phyloP scores from a whole-genome alignment of 2,113 vertebrate genomes.

The Tachycineta bicolor region DNA sequence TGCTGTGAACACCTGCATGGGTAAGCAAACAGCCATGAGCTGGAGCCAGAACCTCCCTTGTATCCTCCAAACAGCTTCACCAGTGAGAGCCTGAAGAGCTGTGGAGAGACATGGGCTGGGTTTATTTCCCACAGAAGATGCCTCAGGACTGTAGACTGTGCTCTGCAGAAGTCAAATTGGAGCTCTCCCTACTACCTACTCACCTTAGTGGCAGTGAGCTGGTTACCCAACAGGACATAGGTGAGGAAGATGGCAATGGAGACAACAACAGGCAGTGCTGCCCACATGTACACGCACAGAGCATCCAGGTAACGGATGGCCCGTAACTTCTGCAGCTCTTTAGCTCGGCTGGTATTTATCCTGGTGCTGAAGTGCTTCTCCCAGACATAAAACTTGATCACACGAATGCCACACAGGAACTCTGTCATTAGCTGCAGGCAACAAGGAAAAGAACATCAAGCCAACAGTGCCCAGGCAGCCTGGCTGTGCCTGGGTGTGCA shows the following conservation, averaged over 20 bases:
- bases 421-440: constrained; percentile 88
- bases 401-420: constrained; percentile 88
- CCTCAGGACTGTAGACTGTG: not conserved
- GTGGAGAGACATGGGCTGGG: not conserved
- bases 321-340: constrained; percentile 83
- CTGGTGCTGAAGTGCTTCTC: constrained; percentile 83
- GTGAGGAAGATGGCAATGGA: constrained; percentile 93
- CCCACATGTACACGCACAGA: constrained; percentile 94
- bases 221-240: constrained; percentile 87
- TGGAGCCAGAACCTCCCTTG: not conserved
- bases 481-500: not conserved
- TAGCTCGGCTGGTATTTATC: constrained; percentile 76
- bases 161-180: not conserved
- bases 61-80: not conserved
- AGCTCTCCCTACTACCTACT: not conserved
- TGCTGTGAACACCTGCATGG: constrained; percentile 89
- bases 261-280: constrained; percentile 90
- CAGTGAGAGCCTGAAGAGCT: not conserved
- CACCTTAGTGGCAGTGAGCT: constrained; percentile 95
- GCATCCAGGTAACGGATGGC: constrained; percentile 90
- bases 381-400: constrained; percentile 95
- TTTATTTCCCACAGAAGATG: not conserved
- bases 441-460: not conserved
- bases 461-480: not conserved
- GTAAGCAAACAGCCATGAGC: not conserved